Conservation (phyloP, 2,113 vertebrate genomes). For the Pterocles orientalis region DNA sequence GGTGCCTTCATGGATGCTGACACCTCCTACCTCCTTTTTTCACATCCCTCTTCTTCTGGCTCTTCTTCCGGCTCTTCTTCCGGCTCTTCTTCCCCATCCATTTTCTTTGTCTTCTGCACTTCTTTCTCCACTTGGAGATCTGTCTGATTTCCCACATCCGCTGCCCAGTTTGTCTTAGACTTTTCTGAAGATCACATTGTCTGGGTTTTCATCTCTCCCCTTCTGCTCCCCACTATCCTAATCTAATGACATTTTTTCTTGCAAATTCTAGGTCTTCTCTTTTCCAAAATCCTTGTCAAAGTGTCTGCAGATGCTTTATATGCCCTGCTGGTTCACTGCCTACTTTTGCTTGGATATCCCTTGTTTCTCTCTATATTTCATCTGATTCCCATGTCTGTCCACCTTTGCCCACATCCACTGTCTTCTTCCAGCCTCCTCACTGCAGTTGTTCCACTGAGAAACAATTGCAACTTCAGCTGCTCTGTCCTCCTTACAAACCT, state of each 20-base stretch:
- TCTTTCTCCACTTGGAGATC: background rate
- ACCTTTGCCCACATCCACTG: background rate
- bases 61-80: background rate
- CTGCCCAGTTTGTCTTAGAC: background rate
- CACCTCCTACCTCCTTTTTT: background rate
- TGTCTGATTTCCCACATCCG: background rate
- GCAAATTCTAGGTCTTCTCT: background rate
- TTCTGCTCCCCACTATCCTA: background rate
- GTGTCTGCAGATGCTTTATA: background rate
- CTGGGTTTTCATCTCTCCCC: background rate
- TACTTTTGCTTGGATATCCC: background rate
- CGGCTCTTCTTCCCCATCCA: background rate
- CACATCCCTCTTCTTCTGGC: background rate
- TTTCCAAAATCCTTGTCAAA: background rate
- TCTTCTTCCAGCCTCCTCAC: background rate
- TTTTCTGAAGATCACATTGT: background rate
- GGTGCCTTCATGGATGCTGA: background rate
- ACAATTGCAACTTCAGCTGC: background rate
- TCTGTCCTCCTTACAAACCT: background rate
- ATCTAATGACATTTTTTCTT: background rate
- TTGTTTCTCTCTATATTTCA: background rate
- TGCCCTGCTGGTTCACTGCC: background rate
- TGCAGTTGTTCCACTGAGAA: background rate
- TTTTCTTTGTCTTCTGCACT: background rate
- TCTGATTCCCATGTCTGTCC: background rate